Evolutionary conservation across 1,140 invertebrate species (phyloP), one percentile per base, ranked within the genome.

Genomic region (Drosophila setifemur): DNA sequence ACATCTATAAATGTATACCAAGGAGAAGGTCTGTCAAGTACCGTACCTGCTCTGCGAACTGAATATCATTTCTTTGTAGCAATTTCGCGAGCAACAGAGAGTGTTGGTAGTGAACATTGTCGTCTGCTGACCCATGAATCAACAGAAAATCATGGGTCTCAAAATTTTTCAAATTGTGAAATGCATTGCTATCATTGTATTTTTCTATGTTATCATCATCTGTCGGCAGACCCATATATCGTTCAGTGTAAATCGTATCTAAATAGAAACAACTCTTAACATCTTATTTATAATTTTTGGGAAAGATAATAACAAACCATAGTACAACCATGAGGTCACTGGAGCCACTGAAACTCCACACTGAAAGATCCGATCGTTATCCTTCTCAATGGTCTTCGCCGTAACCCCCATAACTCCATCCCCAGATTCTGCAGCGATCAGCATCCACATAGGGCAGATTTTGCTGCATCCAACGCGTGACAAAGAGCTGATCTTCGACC

Each of bases 81-180:
- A 94, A 93, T 89, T 94, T 95, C 11, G 96, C 94, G 21, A 98
- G 93, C 81, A 97, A 93, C 91, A 98, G 95, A 0, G 97, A 96
- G 81, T 99, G 96, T 90, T 98, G 97, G 90, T 97, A 98, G 90
- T 98, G 97, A 7, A 98, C 97, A 90, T 98, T 98, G 88, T 98
- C 97, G 91, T 97, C 95, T 4, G 95, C 93, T 42, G 96, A 98
- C 11, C 97, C 97, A 83, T 98, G 97, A 73, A 98, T 94, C 5
- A 98, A 87, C 75, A 96, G 94, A 90, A 95, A 97, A 69, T 94
- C 92, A 74, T 98, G 96, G 25, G 93, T 93, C 39, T 93, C 93
- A 29, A 98, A 93, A 49, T 96, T 95, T n/a, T 95, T 93, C 18
- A 95, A 94, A 71, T 95, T 92, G 91, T 61, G 93, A 88, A 68